Conservation (phyloP, 2,113 vertebrate species). For the Pedetes capensis region DNA sequence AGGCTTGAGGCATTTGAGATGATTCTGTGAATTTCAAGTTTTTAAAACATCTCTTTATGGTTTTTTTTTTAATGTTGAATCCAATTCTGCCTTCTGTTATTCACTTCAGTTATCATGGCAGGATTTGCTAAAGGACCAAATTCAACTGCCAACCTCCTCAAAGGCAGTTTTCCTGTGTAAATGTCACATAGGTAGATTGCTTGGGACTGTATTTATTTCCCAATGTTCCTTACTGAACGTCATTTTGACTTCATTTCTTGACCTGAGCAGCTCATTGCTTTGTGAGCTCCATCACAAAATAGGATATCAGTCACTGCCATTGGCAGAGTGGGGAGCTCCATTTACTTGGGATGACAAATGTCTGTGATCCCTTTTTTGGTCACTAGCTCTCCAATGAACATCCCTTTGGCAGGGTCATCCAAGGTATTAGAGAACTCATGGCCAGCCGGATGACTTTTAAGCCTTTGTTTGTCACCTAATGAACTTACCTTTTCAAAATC, state of each 20-base stretch:
- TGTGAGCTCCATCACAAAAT: neutral
- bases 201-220: conserved; percentile 5
- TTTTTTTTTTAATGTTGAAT: conserved; percentile 35
- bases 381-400: neutral
- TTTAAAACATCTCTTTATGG: conserved; percentile 5
- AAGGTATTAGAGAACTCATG: neutral
- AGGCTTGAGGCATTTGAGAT: neutral
- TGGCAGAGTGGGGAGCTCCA: neutral
- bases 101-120: neutral
- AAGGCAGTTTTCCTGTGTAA: neutral
- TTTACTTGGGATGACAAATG: neutral
- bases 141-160: conserved; percentile 10
- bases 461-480: neutral
- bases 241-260: conserved; percentile 1
- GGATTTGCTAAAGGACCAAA: conserved; percentile 11
- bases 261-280: neutral
- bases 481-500: neutral
- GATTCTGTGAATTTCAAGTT: conserved; percentile 21
- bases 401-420: neutral
- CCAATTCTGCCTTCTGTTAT: neutral
- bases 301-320: neutral
- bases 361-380: neutral
- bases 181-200: neutral
- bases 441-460: neutral
- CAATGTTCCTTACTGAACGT: neutral